A percentile compares a stretch with the other conserved stretches of the same genome.
Conservation (phyloP, 2,113 vertebrate genomes). For the Entomyzon cyanotis region DNA sequence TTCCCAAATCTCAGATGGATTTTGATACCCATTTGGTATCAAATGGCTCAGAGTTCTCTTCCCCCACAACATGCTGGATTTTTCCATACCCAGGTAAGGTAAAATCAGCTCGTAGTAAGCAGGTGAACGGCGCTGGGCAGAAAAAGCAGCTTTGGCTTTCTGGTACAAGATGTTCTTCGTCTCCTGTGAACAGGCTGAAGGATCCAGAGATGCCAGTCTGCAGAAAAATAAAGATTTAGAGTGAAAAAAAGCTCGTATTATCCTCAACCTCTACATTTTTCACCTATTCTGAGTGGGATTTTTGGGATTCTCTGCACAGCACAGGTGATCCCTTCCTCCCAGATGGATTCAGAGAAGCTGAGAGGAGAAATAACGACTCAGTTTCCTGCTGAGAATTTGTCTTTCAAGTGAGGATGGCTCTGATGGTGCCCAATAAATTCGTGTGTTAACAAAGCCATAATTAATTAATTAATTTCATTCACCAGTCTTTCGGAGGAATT, state of each 20-base stretch:
- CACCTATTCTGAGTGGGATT: background rate
- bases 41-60: background rate
- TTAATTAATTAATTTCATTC: background rate
- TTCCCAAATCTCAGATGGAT: background rate
- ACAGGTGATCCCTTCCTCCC: background rate
- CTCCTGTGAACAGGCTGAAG: slow-evolving; percentile 65
- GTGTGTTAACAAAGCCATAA: background rate
- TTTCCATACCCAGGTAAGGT: slow-evolving; percentile 76
- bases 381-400: background rate
- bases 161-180: slow-evolving; percentile 73
- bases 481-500: background rate
- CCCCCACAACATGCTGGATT: background rate
- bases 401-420: background rate
- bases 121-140: background rate
- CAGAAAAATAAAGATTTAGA: background rate
- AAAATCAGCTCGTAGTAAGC: slow-evolving; percentile 58
- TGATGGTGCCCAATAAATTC: background rate
- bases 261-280: background rate
- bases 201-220: slow-evolving; percentile 65
- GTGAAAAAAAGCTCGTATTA: background rate
- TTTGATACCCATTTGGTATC: background rate
- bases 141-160: slow-evolving; percentile 72
- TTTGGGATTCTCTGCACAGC: background rate
- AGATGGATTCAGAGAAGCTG: background rate
- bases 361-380: background rate